A percentile compares a stretch with the other conserved stretches of the same genome.
Evolutionary conservation across 2,888 invertebrate species (phyloP).

Genomic region (Tenthredo amoena): DNA sequence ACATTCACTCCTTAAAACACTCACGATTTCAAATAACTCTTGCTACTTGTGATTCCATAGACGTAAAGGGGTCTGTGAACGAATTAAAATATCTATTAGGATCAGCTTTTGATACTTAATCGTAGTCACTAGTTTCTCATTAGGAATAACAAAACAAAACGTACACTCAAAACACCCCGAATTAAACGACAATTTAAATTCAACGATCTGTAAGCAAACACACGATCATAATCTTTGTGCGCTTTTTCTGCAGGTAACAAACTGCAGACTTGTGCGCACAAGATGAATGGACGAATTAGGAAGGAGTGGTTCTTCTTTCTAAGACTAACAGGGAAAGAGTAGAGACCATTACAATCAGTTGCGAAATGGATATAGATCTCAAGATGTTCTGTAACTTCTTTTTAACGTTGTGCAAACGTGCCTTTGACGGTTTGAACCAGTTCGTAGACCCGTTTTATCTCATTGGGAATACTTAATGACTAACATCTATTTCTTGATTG

Average conservation of each 20-base stretch:
- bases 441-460: not conserved
- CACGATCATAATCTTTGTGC: not conserved
- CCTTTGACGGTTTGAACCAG: too few species aligned
- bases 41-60: not conserved
- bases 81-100: not conserved
- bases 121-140: not conserved
- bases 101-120: not conserved
- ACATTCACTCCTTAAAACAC: constrained; percentile 46
- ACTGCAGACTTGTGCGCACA: not conserved
- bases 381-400: not conserved
- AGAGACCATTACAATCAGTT: not conserved
- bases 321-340: too few species aligned
- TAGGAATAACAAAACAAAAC: not conserved
- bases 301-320: not conserved
- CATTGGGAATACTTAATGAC: not conserved
- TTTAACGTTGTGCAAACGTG: too few species aligned
- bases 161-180: not conserved
- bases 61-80: not conserved
- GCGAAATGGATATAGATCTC: not conserved
- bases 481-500: not conserved
- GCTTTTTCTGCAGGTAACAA: not conserved
- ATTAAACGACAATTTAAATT: not conserved
- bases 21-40: constrained; percentile 20
- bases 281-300: not conserved
- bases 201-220: not conserved